Base-by-base conservation (phyloP, 2,888 invertebrate species). In the Argynnis bischoffii region DNA sequence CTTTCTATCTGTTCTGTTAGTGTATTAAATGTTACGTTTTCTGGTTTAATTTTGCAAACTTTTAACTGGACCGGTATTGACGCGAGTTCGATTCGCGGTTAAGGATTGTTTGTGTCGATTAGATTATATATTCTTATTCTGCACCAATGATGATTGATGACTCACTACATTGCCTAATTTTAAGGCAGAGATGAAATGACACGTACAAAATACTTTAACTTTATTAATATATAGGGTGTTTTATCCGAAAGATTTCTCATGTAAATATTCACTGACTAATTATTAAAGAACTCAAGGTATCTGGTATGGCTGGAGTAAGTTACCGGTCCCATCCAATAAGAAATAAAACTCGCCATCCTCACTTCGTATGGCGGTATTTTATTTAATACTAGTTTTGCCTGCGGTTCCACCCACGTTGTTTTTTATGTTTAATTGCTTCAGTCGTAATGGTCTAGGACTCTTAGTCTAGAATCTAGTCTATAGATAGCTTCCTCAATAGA, bases 1-100 rank as follows among this genome's bases (percentile, higher is more conserved):
- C 60, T 72, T 72, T 72, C 73, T 77, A 75, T 63, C 46, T 67
- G 63, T 63, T 60, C 54, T 55, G 31, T 55, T 51, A 21, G 57
- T 64, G 56, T 48, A 66, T 66, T 66, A 66, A 50, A 54, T 61
- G 60, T 41, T 60, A 65, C 55, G 60, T 64, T 60, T 68, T 64
- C 60, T 68, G 60, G 68, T 56, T 68, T 55, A 50, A 50, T 55
- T 65, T 47, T 4, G 3, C 46, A 14, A 3, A 21, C 16, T 48
- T 55, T 48, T 21, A 26, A 47, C 41, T 14, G 4, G 11, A 31
- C n/a, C 8, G 16, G 16, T 15, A 35, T n/a, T 61, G 4, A 15
- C 6, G n/a, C 14, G 50, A 48, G 35, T 16, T 61, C 18, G 35
- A 41, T 41, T 35, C 35, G 2, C 1, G 35, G 11, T 41, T 41